Conservation (phyloP, 2,797 vertebrate genomes). For the Halcyon leucocephala region DNA sequence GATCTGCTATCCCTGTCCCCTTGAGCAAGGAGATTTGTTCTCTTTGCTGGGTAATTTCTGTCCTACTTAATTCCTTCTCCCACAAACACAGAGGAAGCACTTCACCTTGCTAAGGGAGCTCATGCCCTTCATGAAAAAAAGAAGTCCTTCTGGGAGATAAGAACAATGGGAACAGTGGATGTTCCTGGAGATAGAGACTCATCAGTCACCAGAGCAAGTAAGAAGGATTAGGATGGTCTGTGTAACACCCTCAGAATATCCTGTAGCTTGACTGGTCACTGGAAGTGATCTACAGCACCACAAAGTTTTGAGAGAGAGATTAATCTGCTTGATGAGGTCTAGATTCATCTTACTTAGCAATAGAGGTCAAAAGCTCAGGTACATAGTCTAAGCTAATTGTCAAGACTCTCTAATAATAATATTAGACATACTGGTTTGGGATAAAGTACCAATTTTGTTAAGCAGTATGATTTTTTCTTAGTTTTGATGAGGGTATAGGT, state of each 20-base stretch:
- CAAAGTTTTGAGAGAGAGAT: background rate
- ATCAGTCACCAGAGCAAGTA: background rate
- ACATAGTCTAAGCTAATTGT: background rate
- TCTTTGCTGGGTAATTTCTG: background rate
- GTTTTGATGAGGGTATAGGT: fast-evolving
- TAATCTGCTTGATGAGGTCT: background rate
- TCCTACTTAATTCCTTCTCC: background rate
- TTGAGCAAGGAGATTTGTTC: background rate
- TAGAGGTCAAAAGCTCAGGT: background rate
- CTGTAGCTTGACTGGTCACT: background rate
- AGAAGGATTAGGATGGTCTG: background rate
- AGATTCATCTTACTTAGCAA: background rate
- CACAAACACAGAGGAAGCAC: background rate
- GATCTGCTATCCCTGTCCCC: background rate
- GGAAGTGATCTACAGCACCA: background rate
- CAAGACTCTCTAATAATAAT: background rate
- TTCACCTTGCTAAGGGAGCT: background rate
- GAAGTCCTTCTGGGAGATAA: background rate
- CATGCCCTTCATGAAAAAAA: background rate
- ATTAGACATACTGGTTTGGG: background rate
- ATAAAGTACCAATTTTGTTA: background rate
- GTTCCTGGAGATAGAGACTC: background rate
- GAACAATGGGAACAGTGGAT: background rate
- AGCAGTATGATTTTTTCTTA: background rate
- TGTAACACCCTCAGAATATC: background rate